Conservation (phyloP, 2,888 invertebrate genomes). For the Zonitis immaculata region DNA sequence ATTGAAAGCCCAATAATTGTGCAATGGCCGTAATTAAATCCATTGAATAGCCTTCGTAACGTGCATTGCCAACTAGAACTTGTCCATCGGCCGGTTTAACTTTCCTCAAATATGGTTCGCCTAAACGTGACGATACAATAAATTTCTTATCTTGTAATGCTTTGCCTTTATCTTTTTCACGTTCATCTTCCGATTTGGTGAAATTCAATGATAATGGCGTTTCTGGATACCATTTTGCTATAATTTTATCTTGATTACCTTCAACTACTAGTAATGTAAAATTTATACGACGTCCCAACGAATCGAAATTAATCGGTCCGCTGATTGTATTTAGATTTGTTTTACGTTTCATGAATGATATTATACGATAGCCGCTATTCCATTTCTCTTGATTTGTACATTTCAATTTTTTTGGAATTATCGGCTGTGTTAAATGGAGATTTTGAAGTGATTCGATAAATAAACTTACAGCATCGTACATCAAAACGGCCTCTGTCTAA, state of each 20-base stretch:
- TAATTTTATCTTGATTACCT: slow-evolving; percentile 55
- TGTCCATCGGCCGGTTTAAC: too few species aligned
- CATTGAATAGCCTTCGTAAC: slow-evolving; percentile 84
- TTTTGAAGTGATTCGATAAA: slow-evolving; percentile 15
- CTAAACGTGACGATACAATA: slow-evolving; percentile 58
- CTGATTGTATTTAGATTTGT: slow-evolving; percentile 52
- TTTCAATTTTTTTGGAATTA: slow-evolving; percentile 25
- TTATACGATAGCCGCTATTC: slow-evolving; percentile 58
- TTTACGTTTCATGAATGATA: slow-evolving; percentile 58
- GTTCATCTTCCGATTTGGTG: slow-evolving; percentile 39
- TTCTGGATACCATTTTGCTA: slow-evolving; percentile 50
- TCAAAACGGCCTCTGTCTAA: not conserved
- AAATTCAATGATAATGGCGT: slow-evolving; percentile 26
- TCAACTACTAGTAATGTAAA: slow-evolving; percentile 64
- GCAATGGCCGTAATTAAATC: slow-evolving; percentile 65
- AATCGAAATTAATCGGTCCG: slow-evolving; percentile 62
- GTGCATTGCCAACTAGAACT: slow-evolving; percentile 63
- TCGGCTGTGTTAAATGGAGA: slow-evolving; percentile 26
- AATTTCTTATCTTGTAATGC: slow-evolving; percentile 50
- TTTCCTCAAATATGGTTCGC: too few species aligned
- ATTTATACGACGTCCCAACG: slow-evolving; percentile 59
- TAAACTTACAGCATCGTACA: not conserved
- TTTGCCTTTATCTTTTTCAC: slow-evolving; percentile 40
- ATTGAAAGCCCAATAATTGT: slow-evolving; percentile 29
- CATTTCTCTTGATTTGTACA: slow-evolving; percentile 47